Base-by-base conservation (phyloP, 2,888 invertebrate genomes). In the Torymus texanus region DNA sequence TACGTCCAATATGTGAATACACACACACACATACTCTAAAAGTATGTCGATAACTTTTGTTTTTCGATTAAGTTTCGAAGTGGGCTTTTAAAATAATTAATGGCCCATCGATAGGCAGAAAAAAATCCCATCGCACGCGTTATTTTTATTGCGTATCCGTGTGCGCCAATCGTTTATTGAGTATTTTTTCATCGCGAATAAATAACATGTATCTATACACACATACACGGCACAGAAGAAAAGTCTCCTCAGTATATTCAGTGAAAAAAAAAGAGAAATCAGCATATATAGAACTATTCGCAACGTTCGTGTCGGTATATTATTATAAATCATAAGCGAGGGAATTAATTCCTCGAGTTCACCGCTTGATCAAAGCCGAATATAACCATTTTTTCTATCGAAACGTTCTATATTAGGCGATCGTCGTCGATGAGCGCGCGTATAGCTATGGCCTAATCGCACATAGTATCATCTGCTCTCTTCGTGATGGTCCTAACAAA, bases 401-500 rank as follows among this genome's bases (percentile, higher is more conserved):
- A 21, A 21, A 50, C 18, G 1, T 10, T 21, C 61, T 67, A 50
- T 24, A 18, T 11, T 59, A 21, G 18, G 41, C 41, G 41, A 41
- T 41, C 41, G 41, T 41, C 41, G 41, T 41, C 41, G 10, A 41
- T 41, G 11, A 16, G 41, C 1, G 14, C 50, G 16, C 53, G 12
- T 1, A 2, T 1, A 2, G 29, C n/a, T 13, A n/a, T n/a, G 29
- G 53, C n/a, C 78, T 67, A 78, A 79, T 79, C 65, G 72, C 16
- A n/a, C 21, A 14, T 16, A 24, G 41, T 24, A 71, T 79, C 66
- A 75, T 75, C 59, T 41, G 58, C 53, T 24, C 51, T 41, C 2
- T 75, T 66, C 65, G 51, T 53, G 74, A 68, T 53, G 53, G 14
- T 41, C 68, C 79, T 75, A 62, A 79, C 74, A 68, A 74, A 74